Evolutionary conservation across 2,797 vertebrate genomes (phyloP), one percentile per base, ranked within the genome.

Genomic region (Macropodus opercularis): DNA sequence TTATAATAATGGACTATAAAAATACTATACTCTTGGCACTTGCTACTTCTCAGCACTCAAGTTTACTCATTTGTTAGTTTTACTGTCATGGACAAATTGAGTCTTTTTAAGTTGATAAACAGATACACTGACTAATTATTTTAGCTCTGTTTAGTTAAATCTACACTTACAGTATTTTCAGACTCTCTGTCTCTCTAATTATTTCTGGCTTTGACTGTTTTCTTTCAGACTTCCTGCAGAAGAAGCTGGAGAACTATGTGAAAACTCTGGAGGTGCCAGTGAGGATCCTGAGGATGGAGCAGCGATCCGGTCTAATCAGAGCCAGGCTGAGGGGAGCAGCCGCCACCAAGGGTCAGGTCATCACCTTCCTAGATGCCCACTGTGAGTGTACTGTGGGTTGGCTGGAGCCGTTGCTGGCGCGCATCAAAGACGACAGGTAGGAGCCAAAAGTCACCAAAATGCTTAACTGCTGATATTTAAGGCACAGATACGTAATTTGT

Each of bases 281-380:
- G 4, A 89, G 87, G 64, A 94, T 98, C 76, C 88, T 99, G 65
- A 91, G 97, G 71, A 98, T 99, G 97, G 96, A 96, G 84, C 95
- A 97, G 75, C 86, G 97, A 4, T 97, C 97, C 0, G 97, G 97
- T 46, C 90, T 99, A 57, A 98, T 99, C 77, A 93, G 97, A 3
- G 97, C 97, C 0, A 90, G 97, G 65, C 87, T 98, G 8, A 94
- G 96, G 18, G 97, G 97, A 21, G 97, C 97, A 0, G 96, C 96
- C 0, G 94, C 95, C 42, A 94, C 97, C 3, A 90, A 61, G 56
- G 97, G 96, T 40, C 95, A 96, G 89, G 95, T 99, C 68, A 95
- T 99, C 75, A 99, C 97, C 1, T 99, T 99, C 85, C 90, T 99
- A 47, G 97, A 99, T 0, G 97, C 97, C n/a, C 97, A 99, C 90